Evolutionary conservation across 1,140 invertebrate species (phyloP).

Genomic region (Pachyrhynchus sulphureomaculatus): DNA sequence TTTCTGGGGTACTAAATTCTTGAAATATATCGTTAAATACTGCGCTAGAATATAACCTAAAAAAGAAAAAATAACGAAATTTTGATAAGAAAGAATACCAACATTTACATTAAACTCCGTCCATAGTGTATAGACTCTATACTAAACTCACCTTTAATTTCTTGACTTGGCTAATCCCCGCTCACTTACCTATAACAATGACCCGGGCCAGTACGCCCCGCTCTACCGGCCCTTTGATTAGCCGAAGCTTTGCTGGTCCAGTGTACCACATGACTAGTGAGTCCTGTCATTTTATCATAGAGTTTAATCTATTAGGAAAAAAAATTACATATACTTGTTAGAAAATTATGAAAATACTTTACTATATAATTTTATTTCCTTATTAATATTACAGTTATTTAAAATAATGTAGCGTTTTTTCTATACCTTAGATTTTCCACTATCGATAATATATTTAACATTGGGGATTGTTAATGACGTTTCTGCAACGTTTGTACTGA

Average conservation of each 20-base stretch:
- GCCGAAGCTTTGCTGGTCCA: slow-evolving; percentile 94
- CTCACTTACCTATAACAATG: slow-evolving; percentile 87
- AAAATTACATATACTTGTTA: too few relatives aligned
- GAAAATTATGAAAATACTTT: too few relatives aligned
- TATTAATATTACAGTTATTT: too few relatives aligned
- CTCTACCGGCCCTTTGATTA: slow-evolving; percentile 89
- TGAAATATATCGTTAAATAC: slow-evolving; percentile 90
- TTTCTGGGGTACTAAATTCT: slow-evolving; percentile 83
- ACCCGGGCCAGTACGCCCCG: slow-evolving; percentile 83
- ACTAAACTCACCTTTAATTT: too few relatives aligned
- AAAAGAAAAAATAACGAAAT: too few relatives aligned
- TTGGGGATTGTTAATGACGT: slow-evolving; percentile 97
- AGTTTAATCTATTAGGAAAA: slow-evolving; percentile 50
- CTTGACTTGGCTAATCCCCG: too few relatives aligned
- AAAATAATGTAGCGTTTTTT: too few relatives aligned
- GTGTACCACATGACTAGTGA: slow-evolving; percentile 84
- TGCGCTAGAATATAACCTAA: slow-evolving; percentile 93
- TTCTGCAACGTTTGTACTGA: slow-evolving; percentile 97
- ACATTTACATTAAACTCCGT: too few relatives aligned
- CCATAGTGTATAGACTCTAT: too few relatives aligned
- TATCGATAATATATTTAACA: slow-evolving; percentile 93
- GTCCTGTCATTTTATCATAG: slow-evolving; percentile 81
- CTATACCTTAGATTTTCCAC: slow-evolving; percentile 75
- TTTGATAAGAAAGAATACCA: too few relatives aligned
- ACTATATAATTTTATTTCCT: too few relatives aligned